phyloP scores from a whole-genome alignment of 2,797 vertebrate genomes.

The Prionace glauca region DNA sequence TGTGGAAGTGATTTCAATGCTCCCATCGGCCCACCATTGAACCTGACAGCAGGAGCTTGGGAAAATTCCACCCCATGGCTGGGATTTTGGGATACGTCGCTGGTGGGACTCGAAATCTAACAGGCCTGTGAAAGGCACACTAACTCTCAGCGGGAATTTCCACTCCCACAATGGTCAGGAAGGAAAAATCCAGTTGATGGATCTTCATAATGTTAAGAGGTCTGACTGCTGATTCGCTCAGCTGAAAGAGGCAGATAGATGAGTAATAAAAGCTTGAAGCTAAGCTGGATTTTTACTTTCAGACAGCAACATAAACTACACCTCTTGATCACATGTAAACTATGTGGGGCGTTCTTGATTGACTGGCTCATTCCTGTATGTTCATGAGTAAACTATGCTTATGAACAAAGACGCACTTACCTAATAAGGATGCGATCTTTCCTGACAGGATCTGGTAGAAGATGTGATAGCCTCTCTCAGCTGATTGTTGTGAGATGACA shows the following conservation, averaged over 20 bases:
- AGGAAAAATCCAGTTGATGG: too few relatives aligned
- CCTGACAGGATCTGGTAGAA: slow-evolving; percentile 66
- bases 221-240: not conserved
- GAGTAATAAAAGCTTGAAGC: not conserved
- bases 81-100: too few relatives aligned
- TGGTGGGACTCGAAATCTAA: too few relatives aligned
- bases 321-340: not conserved
- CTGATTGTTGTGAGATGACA: slow-evolving; percentile 60
- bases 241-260: not conserved
- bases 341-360: not conserved
- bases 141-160: too few relatives aligned
- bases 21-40: too few relatives aligned
- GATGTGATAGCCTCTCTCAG: slow-evolving; percentile 58
- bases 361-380: not conserved
- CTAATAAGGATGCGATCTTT: slow-evolving; percentile 55
- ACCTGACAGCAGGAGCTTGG: too few relatives aligned
- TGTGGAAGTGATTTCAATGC: too few relatives aligned
- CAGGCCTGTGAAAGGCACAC: too few relatives aligned
- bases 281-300: not conserved
- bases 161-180: too few relatives aligned
- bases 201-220: not conserved
- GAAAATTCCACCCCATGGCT: too few relatives aligned
- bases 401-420: slow-evolving; percentile 42
- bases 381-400: not conserved
- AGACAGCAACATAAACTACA: not conserved